phyloP scores from a whole-genome alignment of 2,113 vertebrate species.

The Gobio gobio region DNA sequence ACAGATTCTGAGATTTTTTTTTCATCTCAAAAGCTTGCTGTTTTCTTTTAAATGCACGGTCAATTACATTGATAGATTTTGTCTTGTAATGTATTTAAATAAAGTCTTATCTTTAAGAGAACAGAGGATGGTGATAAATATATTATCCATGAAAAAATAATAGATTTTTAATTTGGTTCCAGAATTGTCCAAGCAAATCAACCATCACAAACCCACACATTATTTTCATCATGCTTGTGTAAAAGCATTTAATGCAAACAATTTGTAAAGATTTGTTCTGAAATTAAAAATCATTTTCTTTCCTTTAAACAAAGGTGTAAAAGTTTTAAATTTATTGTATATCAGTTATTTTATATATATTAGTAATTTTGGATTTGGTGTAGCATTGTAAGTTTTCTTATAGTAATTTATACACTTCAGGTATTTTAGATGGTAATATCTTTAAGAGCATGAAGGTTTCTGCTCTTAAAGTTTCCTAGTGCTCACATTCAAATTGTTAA shows the following conservation, averaged over 20 bases:
- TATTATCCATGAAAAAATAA: constrained; percentile 19
- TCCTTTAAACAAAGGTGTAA: background rate
- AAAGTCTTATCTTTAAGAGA: background rate
- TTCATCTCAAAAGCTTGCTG: constrained; percentile 58
- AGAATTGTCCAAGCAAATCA: background rate
- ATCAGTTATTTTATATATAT: background rate
- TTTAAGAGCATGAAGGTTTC: too few species aligned
- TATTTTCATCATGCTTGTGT: background rate
- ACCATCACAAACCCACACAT: background rate
- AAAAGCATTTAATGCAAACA: constrained; percentile 3
- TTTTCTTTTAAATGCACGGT: constrained; percentile 40
- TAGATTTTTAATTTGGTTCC: background rate
- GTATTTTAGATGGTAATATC: too few species aligned
- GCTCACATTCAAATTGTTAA: too few species aligned
- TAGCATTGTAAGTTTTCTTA: background rate
- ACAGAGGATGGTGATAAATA: constrained; percentile 8
- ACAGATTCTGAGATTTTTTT: constrained; percentile 65
- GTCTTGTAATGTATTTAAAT: constrained; percentile 7
- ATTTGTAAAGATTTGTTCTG: too few species aligned
- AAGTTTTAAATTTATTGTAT: background rate
- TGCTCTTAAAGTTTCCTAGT: too few species aligned
- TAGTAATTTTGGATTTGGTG: background rate
- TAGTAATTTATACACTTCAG: too few species aligned
- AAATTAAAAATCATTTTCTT: background rate
- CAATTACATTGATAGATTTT: constrained; percentile 13